Percentiles rank a stretch among this genome's conserved stretches.
Conservation (phyloP, 2,888 invertebrate species). For the Agelastica alni region DNA sequence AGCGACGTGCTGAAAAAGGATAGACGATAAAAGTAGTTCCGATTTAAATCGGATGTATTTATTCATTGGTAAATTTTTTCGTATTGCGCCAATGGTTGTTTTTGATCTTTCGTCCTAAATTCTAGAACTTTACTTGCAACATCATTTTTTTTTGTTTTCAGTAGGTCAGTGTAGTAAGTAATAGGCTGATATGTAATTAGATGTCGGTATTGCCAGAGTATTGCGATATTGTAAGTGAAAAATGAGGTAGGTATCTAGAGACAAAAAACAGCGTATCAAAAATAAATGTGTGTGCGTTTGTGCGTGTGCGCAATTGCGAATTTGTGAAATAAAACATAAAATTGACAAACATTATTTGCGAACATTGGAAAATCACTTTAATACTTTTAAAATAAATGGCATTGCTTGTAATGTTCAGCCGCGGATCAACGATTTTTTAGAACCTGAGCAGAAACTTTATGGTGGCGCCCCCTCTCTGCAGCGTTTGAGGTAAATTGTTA, state of each 20-base stretch:
- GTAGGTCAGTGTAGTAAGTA: constrained; percentile 14
- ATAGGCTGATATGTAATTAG: neutral
- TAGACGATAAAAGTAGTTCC: constrained; percentile 37
- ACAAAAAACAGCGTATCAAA: too few species aligned
- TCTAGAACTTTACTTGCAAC: constrained; percentile 23
- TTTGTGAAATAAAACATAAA: neutral
- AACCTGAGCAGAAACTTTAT: too few species aligned
- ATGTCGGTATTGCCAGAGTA: constrained; percentile 1
- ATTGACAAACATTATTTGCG: too few species aligned
- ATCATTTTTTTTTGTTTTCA: constrained; percentile 20
- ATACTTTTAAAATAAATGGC: too few species aligned
- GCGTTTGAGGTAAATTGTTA: too few species aligned
- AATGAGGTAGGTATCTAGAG: constrained; percentile 5
- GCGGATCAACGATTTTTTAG: too few species aligned
- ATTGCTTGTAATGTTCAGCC: too few species aligned
- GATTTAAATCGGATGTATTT: constrained; percentile 33
- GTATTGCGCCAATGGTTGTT: constrained; percentile 41
- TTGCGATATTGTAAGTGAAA: constrained; percentile 1
- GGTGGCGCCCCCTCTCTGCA: too few species aligned
- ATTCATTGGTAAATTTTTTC: constrained; percentile 44
- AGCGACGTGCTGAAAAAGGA: constrained; percentile 39
- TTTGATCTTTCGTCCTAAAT: constrained; percentile 42
- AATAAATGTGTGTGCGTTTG: too few species aligned
- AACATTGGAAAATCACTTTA: too few species aligned
- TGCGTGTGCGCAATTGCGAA: neutral